A percentile compares a stretch with the other conserved stretches of the same genome.
These are phyloP conservation scores for Hirtodrosophila duncani DNA, from an alignment of 2,888 invertebrate genomes.

Conservation along the genomic window DNA sequence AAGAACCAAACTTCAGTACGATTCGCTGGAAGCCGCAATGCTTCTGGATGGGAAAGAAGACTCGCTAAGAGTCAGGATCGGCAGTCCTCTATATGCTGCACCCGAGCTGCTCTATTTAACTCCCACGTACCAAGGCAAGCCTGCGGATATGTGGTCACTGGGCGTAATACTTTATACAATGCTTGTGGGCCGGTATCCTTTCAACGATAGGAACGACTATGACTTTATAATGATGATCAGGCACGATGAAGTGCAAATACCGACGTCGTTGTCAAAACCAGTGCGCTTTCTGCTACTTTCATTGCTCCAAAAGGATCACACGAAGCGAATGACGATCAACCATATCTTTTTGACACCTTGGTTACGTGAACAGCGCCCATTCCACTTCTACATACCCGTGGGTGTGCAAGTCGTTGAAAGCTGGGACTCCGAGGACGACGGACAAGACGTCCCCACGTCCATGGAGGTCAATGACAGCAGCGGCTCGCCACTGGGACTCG, in stretches of 20 bases:
- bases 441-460: conserved; percentile 13
- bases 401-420: conserved; percentile 68
- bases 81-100: conserved; percentile 77
- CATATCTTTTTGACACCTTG: conserved; percentile 73
- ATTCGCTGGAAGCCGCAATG: conserved; percentile 77
- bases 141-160: conserved; percentile 77
- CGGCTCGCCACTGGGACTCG: conserved; percentile 26
- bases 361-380: conserved; percentile 71
- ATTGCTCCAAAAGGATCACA: conserved; percentile 70
- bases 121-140: conserved; percentile 76
- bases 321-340: conserved; percentile 70
- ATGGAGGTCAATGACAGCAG: conserved; percentile 16
- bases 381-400: conserved; percentile 71
- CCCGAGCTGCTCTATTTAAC: conserved; percentile 75
- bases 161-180: conserved; percentile 77
- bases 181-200: conserved; percentile 77
- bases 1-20: conserved; percentile 79
- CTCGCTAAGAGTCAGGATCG: conserved; percentile 76
- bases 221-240: conserved; percentile 76
- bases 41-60: conserved; percentile 75
- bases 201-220: conserved; percentile 76
- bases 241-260: conserved; percentile 75
- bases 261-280: conserved; percentile 64
- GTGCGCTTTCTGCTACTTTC: conserved; percentile 72
- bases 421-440: conserved; percentile 49